Conservation (phyloP, 2,888 invertebrate species). For the Spilarctia lutea region DNA sequence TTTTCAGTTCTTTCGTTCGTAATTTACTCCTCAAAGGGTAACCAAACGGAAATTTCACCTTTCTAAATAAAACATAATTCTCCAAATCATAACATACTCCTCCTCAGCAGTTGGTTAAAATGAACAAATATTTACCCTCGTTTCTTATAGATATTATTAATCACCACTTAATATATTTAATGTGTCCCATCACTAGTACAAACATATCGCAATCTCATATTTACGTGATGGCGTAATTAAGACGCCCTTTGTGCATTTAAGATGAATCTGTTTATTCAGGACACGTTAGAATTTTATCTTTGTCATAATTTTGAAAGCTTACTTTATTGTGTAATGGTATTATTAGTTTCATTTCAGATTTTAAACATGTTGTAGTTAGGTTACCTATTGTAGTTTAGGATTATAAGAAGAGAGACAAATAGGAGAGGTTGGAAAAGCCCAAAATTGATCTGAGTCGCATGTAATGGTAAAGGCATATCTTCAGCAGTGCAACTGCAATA, state of each 20-base stretch:
- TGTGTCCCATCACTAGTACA: conserved; percentile 16
- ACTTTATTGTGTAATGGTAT: conserved; percentile 8
- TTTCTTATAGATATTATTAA: neutral
- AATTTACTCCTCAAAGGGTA: too few relatives aligned
- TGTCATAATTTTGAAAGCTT: conserved; percentile 5
- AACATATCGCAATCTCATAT: conserved; percentile 17
- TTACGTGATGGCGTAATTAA: conserved; percentile 31
- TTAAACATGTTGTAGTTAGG: neutral
- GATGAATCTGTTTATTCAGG: conserved; percentile 32
- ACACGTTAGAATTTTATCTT: conserved; percentile 26
- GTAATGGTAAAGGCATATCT: too few relatives aligned
- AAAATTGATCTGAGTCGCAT: too few relatives aligned
- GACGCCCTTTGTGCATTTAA: conserved; percentile 29
- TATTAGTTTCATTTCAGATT: neutral
- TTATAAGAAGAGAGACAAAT: too few relatives aligned
- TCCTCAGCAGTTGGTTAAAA: neutral
- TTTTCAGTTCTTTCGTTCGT: too few relatives aligned
- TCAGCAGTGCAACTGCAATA: too few relatives aligned
- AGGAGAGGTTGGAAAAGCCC: too few relatives aligned
- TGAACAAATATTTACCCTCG: neutral
- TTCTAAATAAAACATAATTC: too few relatives aligned
- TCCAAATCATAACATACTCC: too few relatives aligned
- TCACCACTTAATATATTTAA: neutral
- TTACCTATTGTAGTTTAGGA: neutral
- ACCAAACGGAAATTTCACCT: too few relatives aligned